Percentiles rank a stretch among this genome's conserved stretches.
These are phyloP conservation scores for Chloroclysta siterata DNA, from an alignment of 2,888 invertebrate genomes.

Conservation along the genomic window DNA sequence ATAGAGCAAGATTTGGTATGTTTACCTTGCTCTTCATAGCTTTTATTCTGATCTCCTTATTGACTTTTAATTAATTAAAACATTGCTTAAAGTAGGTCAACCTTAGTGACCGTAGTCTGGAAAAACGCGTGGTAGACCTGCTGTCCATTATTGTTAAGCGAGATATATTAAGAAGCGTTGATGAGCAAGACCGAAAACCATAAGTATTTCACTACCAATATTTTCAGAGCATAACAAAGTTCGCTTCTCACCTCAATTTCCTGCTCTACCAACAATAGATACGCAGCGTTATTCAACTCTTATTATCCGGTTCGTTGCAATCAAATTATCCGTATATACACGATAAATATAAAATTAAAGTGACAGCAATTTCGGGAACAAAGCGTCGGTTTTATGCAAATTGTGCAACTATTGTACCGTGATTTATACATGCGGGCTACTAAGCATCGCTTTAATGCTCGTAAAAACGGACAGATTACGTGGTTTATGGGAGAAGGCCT, in stretches of 20 bases:
- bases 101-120: too few relatives aligned
- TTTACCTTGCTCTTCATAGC: too few relatives aligned
- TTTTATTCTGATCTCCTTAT: too few relatives aligned
- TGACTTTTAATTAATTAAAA: too few relatives aligned
- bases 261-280: conserved; percentile 7
- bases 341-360: conserved; percentile 35
- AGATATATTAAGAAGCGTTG: too few relatives aligned
- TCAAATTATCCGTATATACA: conserved; percentile 27
- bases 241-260: conserved; percentile 10
- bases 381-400: conserved; percentile 28
- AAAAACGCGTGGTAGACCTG: too few relatives aligned
- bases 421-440: conserved; percentile 23
- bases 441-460: conserved; percentile 21
- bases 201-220: too few relatives aligned
- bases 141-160: too few relatives aligned
- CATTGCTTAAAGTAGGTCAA: too few relatives aligned
- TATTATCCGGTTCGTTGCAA: conserved; percentile 27
- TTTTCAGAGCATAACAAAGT: background rate
- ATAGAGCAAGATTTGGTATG: too few relatives aligned
- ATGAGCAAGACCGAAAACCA: too few relatives aligned
- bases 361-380: conserved; percentile 32
- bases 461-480: conserved; percentile 15
- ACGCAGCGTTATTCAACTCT: conserved; percentile 18
- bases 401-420: conserved; percentile 27
- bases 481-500: background rate